Evolutionary conservation across 2,888 invertebrate species (phyloP).

Genomic region (Selenia dentaria): DNA sequence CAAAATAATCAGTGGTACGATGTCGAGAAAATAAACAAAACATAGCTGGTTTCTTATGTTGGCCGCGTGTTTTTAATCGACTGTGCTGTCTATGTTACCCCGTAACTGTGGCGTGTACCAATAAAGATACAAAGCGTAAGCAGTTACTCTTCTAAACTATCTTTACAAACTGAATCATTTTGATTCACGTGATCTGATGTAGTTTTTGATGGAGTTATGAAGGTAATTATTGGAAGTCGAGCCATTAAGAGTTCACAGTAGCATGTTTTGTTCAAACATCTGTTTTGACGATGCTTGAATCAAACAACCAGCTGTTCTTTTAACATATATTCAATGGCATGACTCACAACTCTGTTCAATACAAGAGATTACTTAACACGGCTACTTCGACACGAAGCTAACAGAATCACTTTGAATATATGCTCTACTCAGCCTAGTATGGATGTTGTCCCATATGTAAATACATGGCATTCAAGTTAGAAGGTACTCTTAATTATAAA

Average conservation of each 20-base stretch:
- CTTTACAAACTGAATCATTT: not conserved
- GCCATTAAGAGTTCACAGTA: constrained; percentile 13
- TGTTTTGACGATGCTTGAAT: constrained; percentile 18
- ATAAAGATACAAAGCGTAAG: constrained; percentile 16
- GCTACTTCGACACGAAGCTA: constrained; percentile 2
- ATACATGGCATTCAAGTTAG: no score
- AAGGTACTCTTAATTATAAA: not conserved
- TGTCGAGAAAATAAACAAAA: constrained; percentile 62
- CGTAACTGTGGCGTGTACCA: constrained; percentile 8
- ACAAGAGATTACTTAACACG: constrained; percentile 7
- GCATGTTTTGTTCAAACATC: constrained; percentile 11
- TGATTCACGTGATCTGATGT: constrained; percentile 10
- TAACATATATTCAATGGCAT: constrained; percentile 17
- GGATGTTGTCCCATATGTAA: no score
- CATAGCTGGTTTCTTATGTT: constrained; percentile 38
- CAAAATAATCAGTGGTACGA: constrained; percentile 57
- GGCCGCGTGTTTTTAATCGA: constrained; percentile 40
- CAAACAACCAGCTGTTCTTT: constrained; percentile 16
- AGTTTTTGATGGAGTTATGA: constrained; percentile 7
- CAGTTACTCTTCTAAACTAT: constrained; percentile 22
- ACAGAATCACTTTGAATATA: no score
- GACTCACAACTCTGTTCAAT: constrained; percentile 11
- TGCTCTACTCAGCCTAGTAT: no score
- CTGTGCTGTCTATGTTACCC: constrained; percentile 19
- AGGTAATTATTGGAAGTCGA: constrained; percentile 10